Base-by-base conservation (phyloP, 2,797 vertebrate genomes). In the Pipistrellus pygmaeus region DNA sequence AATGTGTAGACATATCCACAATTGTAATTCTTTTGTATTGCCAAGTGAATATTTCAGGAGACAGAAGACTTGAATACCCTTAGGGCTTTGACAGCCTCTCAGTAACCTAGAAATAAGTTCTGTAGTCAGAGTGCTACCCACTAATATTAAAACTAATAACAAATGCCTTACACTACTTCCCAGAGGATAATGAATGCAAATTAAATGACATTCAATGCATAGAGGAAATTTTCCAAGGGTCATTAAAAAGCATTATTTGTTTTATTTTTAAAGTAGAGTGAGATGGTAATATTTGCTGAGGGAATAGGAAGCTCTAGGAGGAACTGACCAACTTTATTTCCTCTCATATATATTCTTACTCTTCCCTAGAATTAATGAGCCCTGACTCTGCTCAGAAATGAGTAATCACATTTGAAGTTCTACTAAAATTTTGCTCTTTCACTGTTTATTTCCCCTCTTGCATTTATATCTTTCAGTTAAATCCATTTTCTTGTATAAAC, bases 341-440 rank as follows among this genome's bases (percentile, higher is more conserved):
- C 12, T 25, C 11, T 95, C 76, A 75, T 84, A 83, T 30, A 18
- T 71, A 64, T 75, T 90, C 27, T 83, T 81, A 78, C 51, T 87
- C 85, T 96, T 80, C 14, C 44, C 53, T 30, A 69, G 55, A 94
- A 46, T 53, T 84, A 88, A 81, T 76, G 30, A 92, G 32, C 21
- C 77, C 76, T 72, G 25, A 89, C 68, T 93, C n/a, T 80, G 18
- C 35, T 89, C 53, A 81, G 32, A 18, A 93, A 21, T 57, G 81
- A 93, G 89, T 75, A 91, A 83, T n/a, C 30, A 30, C 18, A 53
- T 64, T 20, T 90, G 21, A 95, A 55, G 30, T 75, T 82, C 48
- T 91, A 38, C 41, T 93, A n/a, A 93, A 80, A 92, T 82, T 91
- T 85, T 86, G n/a, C 51, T 71, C 11, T 57, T 44, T n/a, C 35